phyloP scores from a whole-genome alignment of 2,113 vertebrate species.

The Bos taurus region ARS-UCD2.0 NC_037335.1:37640001-37640500 shows the following conservation, averaged over 20 bases:
- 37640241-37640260: neutral
- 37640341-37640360: neutral
- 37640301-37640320: neutral
- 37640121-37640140: neutral
- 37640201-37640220: neutral
- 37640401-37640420: neutral
- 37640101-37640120: neutral
- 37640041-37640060: neutral
- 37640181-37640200: neutral
- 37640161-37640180: neutral
- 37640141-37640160: neutral
- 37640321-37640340: neutral
- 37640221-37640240: neutral
- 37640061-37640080: neutral
- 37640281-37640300: neutral
- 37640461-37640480: neutral
- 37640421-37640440: neutral
- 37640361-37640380: neutral
- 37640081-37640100: neutral
- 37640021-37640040: neutral
- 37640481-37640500: neutral
- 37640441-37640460: neutral
- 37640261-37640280: neutral
- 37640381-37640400: neutral
- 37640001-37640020: neutral